Percentiles rank a stretch among this genome's conserved stretches.
These are phyloP conservation scores for Luperina testacea DNA, from an alignment of 2,888 invertebrate genomes.

Conservation along the genomic window DNA sequence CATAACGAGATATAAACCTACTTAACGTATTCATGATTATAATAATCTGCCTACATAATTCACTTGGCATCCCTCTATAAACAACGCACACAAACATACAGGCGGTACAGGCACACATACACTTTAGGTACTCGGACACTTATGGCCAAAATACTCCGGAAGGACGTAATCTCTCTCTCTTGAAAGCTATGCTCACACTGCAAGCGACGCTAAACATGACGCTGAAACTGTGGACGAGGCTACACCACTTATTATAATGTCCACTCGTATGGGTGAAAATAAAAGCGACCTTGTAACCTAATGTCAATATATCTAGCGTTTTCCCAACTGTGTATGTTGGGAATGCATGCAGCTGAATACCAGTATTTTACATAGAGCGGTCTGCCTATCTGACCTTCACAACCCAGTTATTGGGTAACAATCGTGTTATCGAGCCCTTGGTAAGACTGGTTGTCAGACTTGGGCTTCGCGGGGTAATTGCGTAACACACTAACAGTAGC, in stretches of 20 bases:
- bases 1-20: neutral
- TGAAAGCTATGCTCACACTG: neutral
- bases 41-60: conserved; percentile 18
- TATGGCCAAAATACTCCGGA: conserved; percentile 1
- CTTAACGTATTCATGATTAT: conserved; percentile 11
- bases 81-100: neutral
- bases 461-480: too few relatives aligned
- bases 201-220: neutral
- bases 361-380: neutral
- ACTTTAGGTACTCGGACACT: neutral
- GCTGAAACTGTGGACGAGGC: neutral
- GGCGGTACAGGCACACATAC: neutral
- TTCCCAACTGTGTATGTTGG: neutral
- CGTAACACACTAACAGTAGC: too few relatives aligned
- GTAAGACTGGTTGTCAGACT: neutral
- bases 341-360: neutral
- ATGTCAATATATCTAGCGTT: neutral
- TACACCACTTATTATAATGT: conserved; percentile 33
- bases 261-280: conserved; percentile 33
- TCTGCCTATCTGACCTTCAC: neutral
- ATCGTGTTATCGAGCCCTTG: too few relatives aligned
- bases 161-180: neutral
- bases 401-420: neutral
- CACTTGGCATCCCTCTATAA: conserved; percentile 11
- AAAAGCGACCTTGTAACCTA: conserved; percentile 31